Base-by-base conservation (phyloP, 1,140 invertebrate species). In the Aleiodes sp. region DNA sequence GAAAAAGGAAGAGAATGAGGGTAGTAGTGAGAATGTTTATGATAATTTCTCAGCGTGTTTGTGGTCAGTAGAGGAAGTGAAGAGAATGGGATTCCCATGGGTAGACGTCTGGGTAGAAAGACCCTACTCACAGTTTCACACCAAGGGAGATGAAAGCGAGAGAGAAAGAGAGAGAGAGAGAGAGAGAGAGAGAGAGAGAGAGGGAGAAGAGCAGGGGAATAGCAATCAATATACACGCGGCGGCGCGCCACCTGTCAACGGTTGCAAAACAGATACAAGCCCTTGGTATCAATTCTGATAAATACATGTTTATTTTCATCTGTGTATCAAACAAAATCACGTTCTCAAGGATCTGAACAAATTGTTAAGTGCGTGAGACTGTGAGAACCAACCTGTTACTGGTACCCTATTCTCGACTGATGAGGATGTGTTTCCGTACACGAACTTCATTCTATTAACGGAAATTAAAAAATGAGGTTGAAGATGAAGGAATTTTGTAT, bases 201-300 rank as follows among this genome's bases (percentile, higher is more conserved):
- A 60, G 24, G 29, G 67, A 68, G 26, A 64, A n/a, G 21, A 8
- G n/a, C 31, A 67, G 68, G 31, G 70, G 61, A 56, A 68, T 75
- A 73, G 75, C 80, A 81, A 80, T 81, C 80, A 78, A 81, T 81
- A 80, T 74, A 78, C 76, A 73, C 75, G 78, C 78, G 76, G 72
- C 76, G 77, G 76, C 76, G 77, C 78, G 74, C 76, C 76, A 78
- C 76, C 78, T 80, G 78, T 81, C 78, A 79, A 77, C 76, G 73
- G 52, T 72, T 63, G 65, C 76, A 72, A 75, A 70, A 78, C 76
- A 76, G 77, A 78, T 72, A 75, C 57, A 8, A 31, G 39, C 33
- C 57, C 52, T 52, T 56, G 61, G 7, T 65, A 31, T 14, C 10
- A 46, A 52, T 16, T 26, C 52, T 39, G 63, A 29, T 65, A 46